Base-by-base conservation (phyloP, 2,888 invertebrate genomes). In the Gerosis bhagava region DNA sequence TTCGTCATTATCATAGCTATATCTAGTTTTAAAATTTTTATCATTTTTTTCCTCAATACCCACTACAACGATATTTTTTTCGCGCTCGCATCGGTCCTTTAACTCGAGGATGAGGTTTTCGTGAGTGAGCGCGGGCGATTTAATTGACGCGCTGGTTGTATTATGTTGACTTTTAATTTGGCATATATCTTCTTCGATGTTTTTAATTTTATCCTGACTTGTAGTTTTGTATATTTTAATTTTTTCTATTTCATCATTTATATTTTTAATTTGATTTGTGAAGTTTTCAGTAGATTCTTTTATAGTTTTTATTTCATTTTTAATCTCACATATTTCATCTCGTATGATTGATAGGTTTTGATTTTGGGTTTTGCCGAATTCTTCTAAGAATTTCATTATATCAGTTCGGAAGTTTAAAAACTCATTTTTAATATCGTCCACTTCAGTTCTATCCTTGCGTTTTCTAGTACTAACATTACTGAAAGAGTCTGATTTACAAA, bases 21-120 rank as follows among this genome's bases (percentile, higher is more conserved):
- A 40, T 43, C 60, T 39, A 0, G 16, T 3, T 2, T 46, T 34
- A 6, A 1, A 35, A 16, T 53, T 52, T 28, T 51, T 51, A 53
- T 40, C 40, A 19, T 26, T 39, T n/a, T 12, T 19, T 39, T 39
- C 39, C 12, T 11, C 11, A 3, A 39, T 39, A 17, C 39, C 39
- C 12, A 28, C 56, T 24, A 65, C 39, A 0, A 63, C 44, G 4
- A 63, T 47, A 29, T 65, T 58, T 51, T 56, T 60, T 12, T 56
- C 54, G 26, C 60, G 51, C 1, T 54, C 45, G 8, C 26, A 47
- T 7, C 57, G 56, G 8, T 63, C 59, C 26, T 57, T 56, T 1
- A 63, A 11, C 42, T 60, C 60, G 5, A 49, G 40, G 39, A 59
- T 45, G 50, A 62, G 40, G 46, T 53, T 44, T 56, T 59, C 53